Base-by-base conservation (phyloP, 37 sponge, comb jelly and placozoan genomes). In the Geodia barretti region DNA sequence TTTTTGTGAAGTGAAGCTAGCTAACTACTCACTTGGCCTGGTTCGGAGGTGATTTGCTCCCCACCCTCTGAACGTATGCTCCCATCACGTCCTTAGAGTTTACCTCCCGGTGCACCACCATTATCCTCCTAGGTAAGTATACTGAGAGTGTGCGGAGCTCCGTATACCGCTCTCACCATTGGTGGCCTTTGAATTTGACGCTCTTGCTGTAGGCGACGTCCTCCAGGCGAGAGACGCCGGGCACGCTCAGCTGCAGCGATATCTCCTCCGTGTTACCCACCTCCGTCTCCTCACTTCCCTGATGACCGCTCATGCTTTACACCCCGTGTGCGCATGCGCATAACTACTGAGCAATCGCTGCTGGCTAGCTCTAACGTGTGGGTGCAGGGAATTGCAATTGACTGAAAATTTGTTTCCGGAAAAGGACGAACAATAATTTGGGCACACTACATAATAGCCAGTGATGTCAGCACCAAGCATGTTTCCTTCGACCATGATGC, bases 381-480 rank as follows among this genome's bases (percentile, higher is more conserved):
- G n/a, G n/a, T n/a, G n/a, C n/a, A n/a, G n/a, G n/a, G n/a, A n/a
- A n/a, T n/a, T n/a, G n/a, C n/a, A n/a, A n/a, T n/a, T n/a, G n/a
- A n/a, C n/a, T n/a, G n/a, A n/a, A n/a, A n/a, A n/a, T n/a, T n/a
- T n/a, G n/a, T n/a, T n/a, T n/a, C n/a, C n/a, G n/a, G n/a, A n/a
- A n/a, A n/a, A n/a, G n/a, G n/a, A n/a, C n/a, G n/a, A n/a, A n/a
- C n/a, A n/a, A n/a, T n/a, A n/a, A n/a, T n/a, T n/a, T n/a, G n/a
- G n/a, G n/a, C n/a, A n/a, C n/a, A n/a, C n/a, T n/a, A n/a, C n/a
- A n/a, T n/a, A n/a, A n/a, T 47, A 14, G 14, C 14, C 54, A 17
- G 54, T 47, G 54, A 47, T 47, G 54, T 62, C 38, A 81, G 62
- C 62, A 72, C 81, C 81, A 81, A 34, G 73, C 73, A 60, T 39